Conservation (phyloP, 2,113 vertebrate species). For the Ciconia stormi region DNA sequence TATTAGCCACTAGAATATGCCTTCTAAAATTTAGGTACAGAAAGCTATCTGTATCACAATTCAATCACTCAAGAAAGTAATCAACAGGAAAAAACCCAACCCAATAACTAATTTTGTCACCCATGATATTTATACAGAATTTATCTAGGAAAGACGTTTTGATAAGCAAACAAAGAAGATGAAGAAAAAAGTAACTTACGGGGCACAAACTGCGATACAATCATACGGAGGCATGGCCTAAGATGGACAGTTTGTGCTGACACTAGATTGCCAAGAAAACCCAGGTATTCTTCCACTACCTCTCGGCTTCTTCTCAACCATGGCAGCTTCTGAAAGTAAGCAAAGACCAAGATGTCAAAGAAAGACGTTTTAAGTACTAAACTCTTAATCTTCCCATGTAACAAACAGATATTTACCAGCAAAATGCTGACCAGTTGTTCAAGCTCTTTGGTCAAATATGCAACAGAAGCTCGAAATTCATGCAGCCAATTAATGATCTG, state of each 20-base stretch:
- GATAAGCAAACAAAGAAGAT: background rate
- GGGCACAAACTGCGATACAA: constrained; percentile 86
- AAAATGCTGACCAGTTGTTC: constrained; percentile 87
- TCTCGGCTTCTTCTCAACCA: constrained; percentile 86
- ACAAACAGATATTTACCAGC: constrained; percentile 78
- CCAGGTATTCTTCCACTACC: constrained; percentile 92
- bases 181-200: constrained; percentile 70
- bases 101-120: background rate
- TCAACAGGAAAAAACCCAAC: background rate
- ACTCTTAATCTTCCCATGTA: background rate
- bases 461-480: constrained; percentile 86
- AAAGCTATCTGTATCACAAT: background rate
- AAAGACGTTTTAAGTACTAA: background rate
- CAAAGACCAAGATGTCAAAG: background rate
- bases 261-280: constrained; percentile 91
- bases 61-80: background rate
- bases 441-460: constrained; percentile 88
- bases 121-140: background rate
- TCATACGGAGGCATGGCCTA: constrained; percentile 86
- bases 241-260: constrained; percentile 96
- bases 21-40: background rate
- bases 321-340: constrained; percentile 78
- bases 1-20: background rate
- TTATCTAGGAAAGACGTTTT: background rate
- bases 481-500: constrained; percentile 95